These are phyloP conservation scores for Chaetodon trifascialis DNA, from an alignment of 2,113 vertebrate genomes.

Conservation along the genomic window DNA sequence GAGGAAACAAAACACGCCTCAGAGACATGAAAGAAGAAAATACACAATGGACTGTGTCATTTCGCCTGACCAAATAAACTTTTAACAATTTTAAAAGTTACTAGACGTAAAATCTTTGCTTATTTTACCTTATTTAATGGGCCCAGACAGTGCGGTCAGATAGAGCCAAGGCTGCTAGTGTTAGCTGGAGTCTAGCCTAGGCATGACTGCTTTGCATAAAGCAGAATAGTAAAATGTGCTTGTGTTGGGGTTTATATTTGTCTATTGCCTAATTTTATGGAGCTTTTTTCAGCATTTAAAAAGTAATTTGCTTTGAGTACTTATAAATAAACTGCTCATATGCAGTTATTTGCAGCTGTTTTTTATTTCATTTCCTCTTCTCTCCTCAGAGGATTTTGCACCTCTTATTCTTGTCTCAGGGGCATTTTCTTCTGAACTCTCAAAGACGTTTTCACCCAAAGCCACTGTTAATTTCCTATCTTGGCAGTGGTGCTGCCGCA, in stretches of 20 bases:
- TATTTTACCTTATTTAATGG: slow-evolving; percentile 57
- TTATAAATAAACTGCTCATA: slow-evolving; percentile 37
- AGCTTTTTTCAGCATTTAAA: slow-evolving; percentile 22
- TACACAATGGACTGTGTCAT: slow-evolving; percentile 11
- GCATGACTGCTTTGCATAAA: slow-evolving; percentile 29
- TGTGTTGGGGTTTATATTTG: slow-evolving; percentile 12
- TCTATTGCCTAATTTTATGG: slow-evolving; percentile 12
- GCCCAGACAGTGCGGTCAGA: slow-evolving; percentile 40
- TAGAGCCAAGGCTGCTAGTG: slow-evolving; percentile 31
- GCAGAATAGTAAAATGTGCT: slow-evolving; percentile 24
- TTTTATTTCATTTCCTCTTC: slow-evolving; percentile 64
- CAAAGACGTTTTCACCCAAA: slow-evolving; percentile 74
- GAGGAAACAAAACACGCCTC: slow-evolving; percentile 35
- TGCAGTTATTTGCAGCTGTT: slow-evolving; percentile 55
- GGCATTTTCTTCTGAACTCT: slow-evolving; percentile 67
- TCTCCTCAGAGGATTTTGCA: slow-evolving; percentile 66
- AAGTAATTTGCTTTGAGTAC: slow-evolving; percentile 33
- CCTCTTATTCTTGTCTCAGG: slow-evolving; percentile 65
- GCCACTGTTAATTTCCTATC: slow-evolving; percentile 77
- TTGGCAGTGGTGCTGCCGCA: slow-evolving; percentile 57
- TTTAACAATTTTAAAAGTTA: slow-evolving; percentile 54
- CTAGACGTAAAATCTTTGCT: slow-evolving; percentile 57
- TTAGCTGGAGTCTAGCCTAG: slow-evolving; percentile 36
- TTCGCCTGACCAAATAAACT: slow-evolving; percentile 53
- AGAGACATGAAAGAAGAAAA: slow-evolving; percentile 26